Evolutionary conservation across 64 coral and sea anemone species (phyloP), one percentile per base, ranked within the genome.

Genomic region (Cladopsammia gracilis): DNA sequence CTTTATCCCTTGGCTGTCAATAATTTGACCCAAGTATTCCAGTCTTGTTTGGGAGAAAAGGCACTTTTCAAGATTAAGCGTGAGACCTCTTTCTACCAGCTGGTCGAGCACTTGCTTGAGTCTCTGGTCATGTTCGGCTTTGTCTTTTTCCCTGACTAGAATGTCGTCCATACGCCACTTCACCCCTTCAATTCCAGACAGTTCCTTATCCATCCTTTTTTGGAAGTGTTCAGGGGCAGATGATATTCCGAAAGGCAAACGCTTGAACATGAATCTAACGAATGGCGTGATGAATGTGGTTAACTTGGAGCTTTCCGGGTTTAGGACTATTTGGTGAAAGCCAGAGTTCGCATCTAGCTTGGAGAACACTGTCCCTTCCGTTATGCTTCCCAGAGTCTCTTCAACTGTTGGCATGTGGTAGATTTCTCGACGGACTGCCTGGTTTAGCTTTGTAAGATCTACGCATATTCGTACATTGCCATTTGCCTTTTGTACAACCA

Each of bases 231-330:
- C 83, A 11, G 91, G 83, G 5, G 91, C 91, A 4, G 74, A 79
- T 53, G 74, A 71, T 34, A 87, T 87, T 16, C 91, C 83, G 18
- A 66, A 87, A 16, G 81, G 83, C 11, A 87, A 58, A 62, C 73
- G 74, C 18, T 54, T 68, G 75, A 78, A 93, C 61, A 86, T 70
- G 75, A 25, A 93, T 13, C 83, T 61, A 4, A 75, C 61, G 47
- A 93, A 93, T 7, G 91, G 91, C 18, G 91, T 87, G 45, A 87
- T 87, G 19, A 93, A 88, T 9, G 91, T 79, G 13, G 91, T 93
- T 51, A 93, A 15, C 58, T 85, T 85, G 51, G 79, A 56, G 25
- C 56, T 85, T 85, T 92, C 57, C 64, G 71, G 9, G 75, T 59
- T 76, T 8, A 92, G 54, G 57, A 82, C 51, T 46, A 92, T 62